Evolutionary conservation across 2,888 invertebrate genomes (phyloP), one percentile per base, ranked within the genome.

Genomic region (Laothoe populi): DNA sequence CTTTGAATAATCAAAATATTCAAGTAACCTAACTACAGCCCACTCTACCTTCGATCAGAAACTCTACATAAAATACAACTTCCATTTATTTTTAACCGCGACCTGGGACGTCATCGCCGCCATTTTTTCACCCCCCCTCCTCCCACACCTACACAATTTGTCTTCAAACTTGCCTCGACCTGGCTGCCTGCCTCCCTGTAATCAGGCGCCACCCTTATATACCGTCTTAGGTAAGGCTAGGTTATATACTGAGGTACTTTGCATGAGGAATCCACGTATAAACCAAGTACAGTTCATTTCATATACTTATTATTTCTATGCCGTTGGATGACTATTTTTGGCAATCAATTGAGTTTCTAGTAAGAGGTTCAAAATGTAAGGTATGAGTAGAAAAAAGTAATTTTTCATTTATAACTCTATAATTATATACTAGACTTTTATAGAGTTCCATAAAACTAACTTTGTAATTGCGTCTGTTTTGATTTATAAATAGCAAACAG

Each of bases 141-240:
- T 64, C 69, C 42, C 60, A 59, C 63, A 65, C 62, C 77, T 72
- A 75, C 77, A 82, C 86, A 86, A 85, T 86, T 84, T 86, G 86
- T 88, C 87, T 88, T 88, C 79, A 83, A 86, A 84, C 82, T 84
- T 81, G 82, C 74, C 73, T 70, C 84, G 83, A 83, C 84, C 86
- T 83, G 83, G 75, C 45, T 35, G 60, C 48, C 67, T 68, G 69
- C 67, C 69, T 63, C 72, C 70, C 69, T 74, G 78, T 80, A 82
- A 82, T 81, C 79, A 81, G 77, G 67, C 73, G 64, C 60, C 67
- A n/a, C 60, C 57, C 60, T 59, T 46, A 57, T 42, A 21, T 46
- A 57, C 57, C 57, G 23, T 38, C 44, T 31, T 45, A 59, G 35
- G 40, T 21, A 59, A n/a, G 19, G 11, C 24, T 42, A 40, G 4